These are phyloP conservation scores for Gymnarchus niloticus DNA, from an alignment of 2,113 vertebrate species.

Conservation along the genomic window DNA sequence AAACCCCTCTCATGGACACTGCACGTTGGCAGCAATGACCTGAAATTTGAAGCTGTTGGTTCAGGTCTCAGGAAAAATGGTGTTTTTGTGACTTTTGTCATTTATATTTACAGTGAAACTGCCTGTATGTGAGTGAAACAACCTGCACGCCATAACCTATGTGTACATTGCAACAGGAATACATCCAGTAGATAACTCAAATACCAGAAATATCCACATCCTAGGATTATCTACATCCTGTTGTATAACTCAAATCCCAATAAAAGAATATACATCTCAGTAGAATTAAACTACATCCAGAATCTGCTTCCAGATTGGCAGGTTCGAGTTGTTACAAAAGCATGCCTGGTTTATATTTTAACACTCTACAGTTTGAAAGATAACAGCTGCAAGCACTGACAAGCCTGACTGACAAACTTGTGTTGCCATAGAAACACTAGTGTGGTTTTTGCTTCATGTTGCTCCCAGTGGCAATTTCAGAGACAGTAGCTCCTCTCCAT, in stretches of 20 bases:
- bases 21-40: background rate
- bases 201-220: background rate
- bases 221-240: background rate
- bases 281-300: background rate
- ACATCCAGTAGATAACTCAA: background rate
- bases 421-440: conserved; percentile 14
- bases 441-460: background rate
- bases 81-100: background rate
- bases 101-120: background rate
- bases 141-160: too few species aligned
- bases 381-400: background rate
- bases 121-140: background rate
- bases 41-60: background rate
- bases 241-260: background rate
- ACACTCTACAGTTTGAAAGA: background rate
- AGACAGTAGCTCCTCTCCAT: background rate
- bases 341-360: background rate
- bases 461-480: background rate
- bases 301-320: background rate
- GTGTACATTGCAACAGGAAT: background rate
- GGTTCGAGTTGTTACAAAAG: background rate
- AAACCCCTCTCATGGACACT: background rate
- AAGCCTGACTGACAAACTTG: conserved; percentile 9
- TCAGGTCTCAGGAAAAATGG: background rate
- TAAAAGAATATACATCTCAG: background rate